phyloP scores from a whole-genome alignment of 2,113 vertebrate species.

The Cephalophus harveyi region DNA sequence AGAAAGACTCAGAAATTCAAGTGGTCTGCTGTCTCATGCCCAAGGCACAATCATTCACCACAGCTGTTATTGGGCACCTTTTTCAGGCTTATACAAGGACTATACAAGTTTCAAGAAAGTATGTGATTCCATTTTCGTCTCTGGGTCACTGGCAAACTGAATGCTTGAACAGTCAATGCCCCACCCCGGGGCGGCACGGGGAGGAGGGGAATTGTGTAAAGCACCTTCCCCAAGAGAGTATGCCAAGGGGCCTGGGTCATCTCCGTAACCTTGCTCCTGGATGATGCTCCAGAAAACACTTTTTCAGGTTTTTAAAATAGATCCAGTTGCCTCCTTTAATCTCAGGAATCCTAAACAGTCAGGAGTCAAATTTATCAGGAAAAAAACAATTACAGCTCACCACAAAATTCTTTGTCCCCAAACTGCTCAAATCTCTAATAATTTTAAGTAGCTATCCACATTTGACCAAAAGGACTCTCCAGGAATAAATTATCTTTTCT shows the following conservation, averaged over 20 bases:
- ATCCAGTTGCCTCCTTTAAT: neutral
- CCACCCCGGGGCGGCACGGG: fast-evolving
- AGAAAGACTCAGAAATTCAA: neutral
- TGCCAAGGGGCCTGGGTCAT: neutral
- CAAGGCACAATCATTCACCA: neutral
- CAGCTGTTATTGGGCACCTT: neutral
- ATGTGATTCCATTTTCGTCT: conserved; percentile 14
- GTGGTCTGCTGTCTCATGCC: neutral
- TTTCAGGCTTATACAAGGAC: neutral
- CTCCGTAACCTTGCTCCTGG: neutral
- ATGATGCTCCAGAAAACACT: neutral
- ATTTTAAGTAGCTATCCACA: neutral
- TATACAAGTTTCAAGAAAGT: neutral
- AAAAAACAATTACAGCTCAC: neutral
- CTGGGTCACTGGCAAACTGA: neutral
- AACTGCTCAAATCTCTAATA: neutral
- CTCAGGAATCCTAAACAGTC: neutral
- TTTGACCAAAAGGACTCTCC: neutral
- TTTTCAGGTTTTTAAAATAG: neutral
- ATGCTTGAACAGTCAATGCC: neutral
- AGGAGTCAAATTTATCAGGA: neutral
- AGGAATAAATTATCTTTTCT: neutral
- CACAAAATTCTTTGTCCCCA: neutral
- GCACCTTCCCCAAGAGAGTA: neutral
- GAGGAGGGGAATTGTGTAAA: neutral